Evolutionary conservation across 2,797 vertebrate genomes (phyloP).

Genomic region (Salmo trutta): DNA sequence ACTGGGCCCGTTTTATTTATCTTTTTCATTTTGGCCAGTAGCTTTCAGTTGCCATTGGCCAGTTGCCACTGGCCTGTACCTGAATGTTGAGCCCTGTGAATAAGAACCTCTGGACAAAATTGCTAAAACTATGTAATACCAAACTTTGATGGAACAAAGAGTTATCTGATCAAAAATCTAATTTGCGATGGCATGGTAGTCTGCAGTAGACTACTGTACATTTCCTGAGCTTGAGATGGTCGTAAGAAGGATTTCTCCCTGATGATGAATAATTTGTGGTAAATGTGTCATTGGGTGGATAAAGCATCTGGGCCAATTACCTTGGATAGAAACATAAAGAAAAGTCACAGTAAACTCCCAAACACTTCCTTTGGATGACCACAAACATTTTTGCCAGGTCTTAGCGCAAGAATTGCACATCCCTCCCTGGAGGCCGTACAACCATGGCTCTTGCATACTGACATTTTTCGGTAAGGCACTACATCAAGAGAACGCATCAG

Average conservation of each 20-base stretch:
- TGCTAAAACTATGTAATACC: background rate
- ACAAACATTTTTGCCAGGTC: conserved; percentile 30
- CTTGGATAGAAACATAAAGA: conserved; percentile 1
- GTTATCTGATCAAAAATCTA: conserved; percentile 32
- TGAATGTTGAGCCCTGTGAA: too few relatives aligned
- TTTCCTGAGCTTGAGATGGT: conserved; percentile 49
- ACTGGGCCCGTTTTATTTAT: too few relatives aligned
- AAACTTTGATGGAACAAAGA: conserved; percentile 11
- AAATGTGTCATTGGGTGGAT: conserved; percentile 18
- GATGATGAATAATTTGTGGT: conserved; percentile 25
- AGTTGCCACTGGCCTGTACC: too few relatives aligned
- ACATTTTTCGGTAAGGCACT: conserved; percentile 17
- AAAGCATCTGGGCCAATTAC: conserved; percentile 6
- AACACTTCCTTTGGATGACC: conserved; percentile 46
- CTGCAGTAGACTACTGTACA: conserved; percentile 27
- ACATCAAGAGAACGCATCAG: background rate
- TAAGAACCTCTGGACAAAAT: background rate
- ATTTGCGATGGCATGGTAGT: conserved; percentile 42
- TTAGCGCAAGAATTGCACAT: conserved; percentile 19
- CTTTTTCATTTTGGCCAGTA: too few relatives aligned
- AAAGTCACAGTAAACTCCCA: background rate
- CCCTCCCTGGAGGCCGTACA: conserved; percentile 18
- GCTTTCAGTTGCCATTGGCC: too few relatives aligned
- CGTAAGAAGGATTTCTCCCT: conserved; percentile 40
- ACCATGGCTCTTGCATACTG: conserved; percentile 25